Conservation (phyloP, 2,113 vertebrate genomes). For the Atherinomorus stipes region DNA sequence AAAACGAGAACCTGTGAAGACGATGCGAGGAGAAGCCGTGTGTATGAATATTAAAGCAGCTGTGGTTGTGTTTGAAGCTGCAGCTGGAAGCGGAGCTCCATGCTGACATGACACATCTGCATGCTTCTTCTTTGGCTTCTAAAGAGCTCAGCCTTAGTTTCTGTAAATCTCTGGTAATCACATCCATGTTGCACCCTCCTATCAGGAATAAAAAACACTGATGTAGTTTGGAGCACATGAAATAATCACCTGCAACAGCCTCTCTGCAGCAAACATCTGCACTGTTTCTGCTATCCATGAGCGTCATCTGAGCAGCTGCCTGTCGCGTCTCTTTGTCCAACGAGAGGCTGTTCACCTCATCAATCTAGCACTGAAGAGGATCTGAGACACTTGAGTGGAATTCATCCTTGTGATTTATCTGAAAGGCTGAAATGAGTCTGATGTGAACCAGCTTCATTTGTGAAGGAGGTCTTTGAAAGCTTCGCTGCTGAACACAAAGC, state of each 20-base stretch:
- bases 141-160: slow-evolving; percentile 25
- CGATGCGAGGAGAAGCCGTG: neutral
- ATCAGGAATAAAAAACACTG: neutral
- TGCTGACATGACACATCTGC: slow-evolving; percentile 55
- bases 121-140: slow-evolving; percentile 25
- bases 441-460: neutral
- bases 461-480: neutral
- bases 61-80: slow-evolving; percentile 39
- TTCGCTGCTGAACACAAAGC: neutral
- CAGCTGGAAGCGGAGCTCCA: slow-evolving; percentile 14
- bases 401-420: neutral
- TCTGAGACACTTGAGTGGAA: no score
- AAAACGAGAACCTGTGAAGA: neutral
- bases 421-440: neutral
- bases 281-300: no score
- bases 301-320: no score
- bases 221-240: neutral
- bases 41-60: slow-evolving; percentile 48
- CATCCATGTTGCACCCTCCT: slow-evolving; percentile 20
- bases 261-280: no score
- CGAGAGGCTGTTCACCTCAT: no score
- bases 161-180: slow-evolving; percentile 19
- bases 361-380: no score
- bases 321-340: no score
- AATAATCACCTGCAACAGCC: neutral